Conservation (phyloP, 2,888 invertebrate genomes). For the Apodemia duryi region DNA sequence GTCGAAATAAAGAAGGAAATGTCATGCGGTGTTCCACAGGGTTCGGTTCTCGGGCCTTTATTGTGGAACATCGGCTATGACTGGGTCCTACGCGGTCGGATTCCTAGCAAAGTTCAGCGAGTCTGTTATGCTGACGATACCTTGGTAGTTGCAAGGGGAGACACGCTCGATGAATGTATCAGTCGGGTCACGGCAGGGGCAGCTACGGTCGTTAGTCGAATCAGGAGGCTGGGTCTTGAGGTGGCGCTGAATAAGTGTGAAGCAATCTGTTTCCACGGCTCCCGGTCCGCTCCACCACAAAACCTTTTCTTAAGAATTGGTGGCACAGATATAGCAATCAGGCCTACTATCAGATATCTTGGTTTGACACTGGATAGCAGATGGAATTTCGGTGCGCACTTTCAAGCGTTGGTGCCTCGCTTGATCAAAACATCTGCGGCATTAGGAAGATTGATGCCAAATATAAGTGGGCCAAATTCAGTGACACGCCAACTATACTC, state of each 20-base stretch:
- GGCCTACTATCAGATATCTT: background rate
- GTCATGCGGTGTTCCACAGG: background rate
- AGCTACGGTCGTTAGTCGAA: background rate
- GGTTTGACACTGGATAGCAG: background rate
- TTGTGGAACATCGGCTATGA: constrained; percentile 3
- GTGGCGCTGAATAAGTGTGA: constrained; percentile 8
- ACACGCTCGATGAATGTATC: constrained; percentile 15
- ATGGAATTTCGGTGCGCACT: background rate
- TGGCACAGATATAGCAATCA: background rate
- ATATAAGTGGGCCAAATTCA: background rate
- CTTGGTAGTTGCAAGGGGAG: background rate
- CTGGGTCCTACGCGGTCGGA: background rate
- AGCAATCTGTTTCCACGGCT: background rate
- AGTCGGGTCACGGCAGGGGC: constrained; percentile 18
- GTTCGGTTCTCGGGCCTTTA: background rate
- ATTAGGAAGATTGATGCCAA: background rate
- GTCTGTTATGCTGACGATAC: constrained; percentile 16
- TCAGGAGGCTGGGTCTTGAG: background rate
- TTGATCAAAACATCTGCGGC: background rate
- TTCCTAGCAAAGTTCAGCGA: background rate
- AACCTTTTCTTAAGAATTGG: background rate
- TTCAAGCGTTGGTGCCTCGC: background rate
- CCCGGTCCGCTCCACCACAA: background rate
- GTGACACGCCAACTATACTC: background rate
- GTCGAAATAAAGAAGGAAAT: background rate